Evolutionary conservation across 2,888 invertebrate species (phyloP), one percentile per base, ranked within the genome.

Genomic region (Tetragonisca angustula): DNA sequence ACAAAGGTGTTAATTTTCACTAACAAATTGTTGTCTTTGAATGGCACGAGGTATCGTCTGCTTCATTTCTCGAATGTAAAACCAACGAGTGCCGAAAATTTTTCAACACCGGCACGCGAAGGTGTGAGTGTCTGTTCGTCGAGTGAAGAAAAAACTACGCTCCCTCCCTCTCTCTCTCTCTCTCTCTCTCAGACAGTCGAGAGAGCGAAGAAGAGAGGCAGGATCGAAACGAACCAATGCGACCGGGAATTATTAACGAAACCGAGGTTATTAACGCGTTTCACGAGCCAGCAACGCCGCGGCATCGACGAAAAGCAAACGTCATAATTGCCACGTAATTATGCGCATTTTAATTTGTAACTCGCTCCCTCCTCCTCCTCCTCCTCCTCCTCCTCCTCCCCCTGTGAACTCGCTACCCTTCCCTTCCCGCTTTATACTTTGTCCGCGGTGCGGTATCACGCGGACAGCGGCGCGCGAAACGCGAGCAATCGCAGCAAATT

Each of bases 291-390:
- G 78, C 77, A 68, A 32, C 75, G 52, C 50, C 70, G 69, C 80
- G 71, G 76, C 84, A 73, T 74, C 83, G 79, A 76, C 84, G 89
- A 86, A 89, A 88, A 79, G 87, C 89, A 89, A 89, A 88, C 87
- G 86, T 88, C 83, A 84, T 90, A 90, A 90, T 90, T 90, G 85
- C 87, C 84, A 85, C 84, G 83, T 89, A 84, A 90, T 91, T 90
- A 90, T 90, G 90, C 85, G 89, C 88, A 90, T 89, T 90, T 90
- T 88, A 90, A 90, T 90, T 83, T 72, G 79, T 36, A 70, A 70
- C 50, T 52, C 71, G 19, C 9, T 43, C 11, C 43, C 9, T 43
- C 43, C 43, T 43, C 76, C 62, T 21, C 17, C 27, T 54, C 61
- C 3, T 21, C 11, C 32, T 27, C 11, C 27, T 2, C 11, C 27